These are phyloP conservation scores for Octonoba sinensis DNA, from an alignment of 2,888 invertebrate genomes.

Conservation along the genomic window DNA sequence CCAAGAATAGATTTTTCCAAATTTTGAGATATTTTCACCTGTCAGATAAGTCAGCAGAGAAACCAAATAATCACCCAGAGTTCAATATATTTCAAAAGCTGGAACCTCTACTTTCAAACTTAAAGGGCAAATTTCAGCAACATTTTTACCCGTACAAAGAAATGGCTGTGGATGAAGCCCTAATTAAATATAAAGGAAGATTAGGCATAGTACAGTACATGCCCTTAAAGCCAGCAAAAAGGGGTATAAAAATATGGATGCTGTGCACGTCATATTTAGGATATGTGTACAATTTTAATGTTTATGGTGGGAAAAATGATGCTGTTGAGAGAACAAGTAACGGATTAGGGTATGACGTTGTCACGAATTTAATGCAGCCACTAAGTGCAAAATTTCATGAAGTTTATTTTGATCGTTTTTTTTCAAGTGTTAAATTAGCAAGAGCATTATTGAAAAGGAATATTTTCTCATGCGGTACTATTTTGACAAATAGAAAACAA, in stretches of 20 bases:
- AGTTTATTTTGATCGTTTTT: constrained; percentile 6
- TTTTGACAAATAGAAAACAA: background rate
- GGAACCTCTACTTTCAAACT: too few relatives aligned
- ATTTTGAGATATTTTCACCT: too few relatives aligned
- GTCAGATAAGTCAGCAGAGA: too few relatives aligned
- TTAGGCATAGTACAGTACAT: background rate
- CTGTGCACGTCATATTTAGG: background rate
- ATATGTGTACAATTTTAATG: background rate
- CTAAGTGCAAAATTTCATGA: background rate
- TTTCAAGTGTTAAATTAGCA: background rate
- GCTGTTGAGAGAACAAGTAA: background rate
- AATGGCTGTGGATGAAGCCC: too few relatives aligned
- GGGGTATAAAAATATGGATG: background rate
- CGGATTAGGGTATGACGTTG: background rate
- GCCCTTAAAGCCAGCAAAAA: background rate
- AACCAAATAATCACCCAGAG: too few relatives aligned
- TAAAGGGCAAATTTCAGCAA: too few relatives aligned
- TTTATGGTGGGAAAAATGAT: background rate
- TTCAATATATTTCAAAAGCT: too few relatives aligned
- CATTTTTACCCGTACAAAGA: too few relatives aligned
- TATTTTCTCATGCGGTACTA: too few relatives aligned
- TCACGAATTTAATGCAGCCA: background rate
- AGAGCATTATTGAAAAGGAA: background rate
- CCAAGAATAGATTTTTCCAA: too few relatives aligned
- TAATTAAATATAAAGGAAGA: background rate